A percentile compares a stretch with the other conserved stretches of the same genome.
phyloP scores from a whole-genome alignment of 2,113 vertebrate genomes.

The Archocentrus centrarchus region DNA sequence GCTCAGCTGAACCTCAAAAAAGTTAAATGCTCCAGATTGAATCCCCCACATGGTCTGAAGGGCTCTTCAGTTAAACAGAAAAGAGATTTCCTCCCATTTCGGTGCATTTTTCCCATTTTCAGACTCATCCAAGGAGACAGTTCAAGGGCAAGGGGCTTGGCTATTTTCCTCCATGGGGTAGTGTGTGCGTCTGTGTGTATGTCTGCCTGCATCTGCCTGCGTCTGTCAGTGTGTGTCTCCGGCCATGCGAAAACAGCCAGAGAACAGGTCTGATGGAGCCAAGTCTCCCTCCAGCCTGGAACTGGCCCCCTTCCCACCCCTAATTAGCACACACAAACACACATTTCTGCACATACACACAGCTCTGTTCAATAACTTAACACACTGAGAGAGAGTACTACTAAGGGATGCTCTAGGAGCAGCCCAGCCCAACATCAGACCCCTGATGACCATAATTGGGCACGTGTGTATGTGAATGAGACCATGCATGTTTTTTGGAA shows the following conservation, averaged over 20 bases:
- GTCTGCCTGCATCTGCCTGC: conserved; percentile 23
- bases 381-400: conserved; percentile 56
- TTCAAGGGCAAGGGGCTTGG: conserved; percentile 61
- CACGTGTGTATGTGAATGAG: conserved; percentile 2
- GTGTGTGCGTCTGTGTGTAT: conserved; percentile 28
- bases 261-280: conserved; percentile 75
- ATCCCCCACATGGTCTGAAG: conserved; percentile 26
- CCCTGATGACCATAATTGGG: conserved; percentile 26
- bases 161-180: conserved; percentile 43
- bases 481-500: conserved; percentile 53
- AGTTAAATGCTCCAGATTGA: conserved; percentile 38
- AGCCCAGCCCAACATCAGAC: conserved; percentile 37
- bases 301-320: conserved; percentile 66
- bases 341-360: conserved; percentile 10
- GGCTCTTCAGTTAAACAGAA: conserved; percentile 30
- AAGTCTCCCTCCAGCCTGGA: conserved; percentile 65
- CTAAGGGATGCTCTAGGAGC: conserved; percentile 53
- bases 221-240: conserved; percentile 58
- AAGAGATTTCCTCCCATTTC: conserved; percentile 50
- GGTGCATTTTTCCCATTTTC: conserved; percentile 29
- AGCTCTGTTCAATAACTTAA: conserved; percentile 61
- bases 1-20: conserved; percentile 42
- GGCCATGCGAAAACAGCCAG: conserved; percentile 66
- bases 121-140: conserved; percentile 51
- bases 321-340: conserved; percentile 63